phyloP scores from a whole-genome alignment of 2,113 vertebrate genomes.

The Ptilonorhynchus violaceus region DNA sequence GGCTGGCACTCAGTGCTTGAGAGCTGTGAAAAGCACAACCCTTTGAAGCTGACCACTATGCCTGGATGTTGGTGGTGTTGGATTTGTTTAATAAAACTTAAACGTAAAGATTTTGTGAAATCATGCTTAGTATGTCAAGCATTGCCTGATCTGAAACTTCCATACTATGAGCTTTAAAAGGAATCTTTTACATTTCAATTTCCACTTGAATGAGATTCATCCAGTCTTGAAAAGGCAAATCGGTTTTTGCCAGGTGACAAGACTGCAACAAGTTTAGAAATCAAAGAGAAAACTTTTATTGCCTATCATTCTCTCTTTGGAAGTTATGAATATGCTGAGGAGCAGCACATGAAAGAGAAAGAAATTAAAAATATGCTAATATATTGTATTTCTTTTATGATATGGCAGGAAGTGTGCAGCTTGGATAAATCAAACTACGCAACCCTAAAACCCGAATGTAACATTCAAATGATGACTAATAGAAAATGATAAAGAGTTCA shows the following conservation, averaged over 20 bases:
- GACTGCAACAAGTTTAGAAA: not conserved
- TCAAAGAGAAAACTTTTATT: not conserved
- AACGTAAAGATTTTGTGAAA: not conserved
- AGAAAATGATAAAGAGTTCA: not conserved
- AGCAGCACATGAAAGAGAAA: conserved; percentile 3
- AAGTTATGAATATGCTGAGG: not conserved
- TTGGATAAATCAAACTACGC: not conserved
- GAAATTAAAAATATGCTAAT: conserved; percentile 31
- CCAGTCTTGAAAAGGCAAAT: not conserved
- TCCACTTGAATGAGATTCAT: not conserved
- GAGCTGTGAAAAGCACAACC: not conserved
- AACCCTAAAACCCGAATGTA: not conserved
- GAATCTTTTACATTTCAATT: not conserved
- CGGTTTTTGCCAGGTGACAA: not conserved
- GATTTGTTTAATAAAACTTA: not conserved
- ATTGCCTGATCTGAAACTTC: not conserved
- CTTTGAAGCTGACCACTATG: not conserved
- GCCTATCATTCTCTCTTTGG: not conserved
- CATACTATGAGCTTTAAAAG: not conserved
- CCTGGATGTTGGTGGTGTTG: not conserved
- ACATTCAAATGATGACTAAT: not conserved
- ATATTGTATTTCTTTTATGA: not conserved
- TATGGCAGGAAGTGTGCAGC: not conserved
- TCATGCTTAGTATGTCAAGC: not conserved
- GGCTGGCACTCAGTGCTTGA: not conserved